Percentiles rank a stretch among this genome's conserved stretches.
These are phyloP conservation scores for Gorsachius magnificus DNA, from an alignment of 2,797 vertebrate genomes.

Conservation along the genomic window DNA sequence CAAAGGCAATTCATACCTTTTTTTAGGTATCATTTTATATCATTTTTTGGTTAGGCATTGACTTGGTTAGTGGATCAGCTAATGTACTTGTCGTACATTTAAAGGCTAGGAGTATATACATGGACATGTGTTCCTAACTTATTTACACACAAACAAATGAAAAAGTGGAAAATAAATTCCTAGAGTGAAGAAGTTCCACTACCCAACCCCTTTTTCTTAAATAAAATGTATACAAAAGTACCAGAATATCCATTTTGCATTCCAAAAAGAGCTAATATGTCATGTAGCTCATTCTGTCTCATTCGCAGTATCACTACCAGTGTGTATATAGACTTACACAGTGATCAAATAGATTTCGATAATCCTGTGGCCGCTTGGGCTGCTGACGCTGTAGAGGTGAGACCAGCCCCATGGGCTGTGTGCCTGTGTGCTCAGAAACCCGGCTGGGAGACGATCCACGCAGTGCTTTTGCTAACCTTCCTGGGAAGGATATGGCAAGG, in stretches of 20 bases:
- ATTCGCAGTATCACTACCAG: not conserved
- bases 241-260: not conserved
- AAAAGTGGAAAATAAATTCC: not conserved
- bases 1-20: not conserved
- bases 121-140: fast-evolving
- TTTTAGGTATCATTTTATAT: not conserved
- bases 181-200: not conserved
- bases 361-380: not conserved
- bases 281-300: not conserved
- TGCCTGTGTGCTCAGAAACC: not conserved
- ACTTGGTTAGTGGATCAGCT: not conserved
- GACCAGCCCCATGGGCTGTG: not conserved
- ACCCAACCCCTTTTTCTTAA: not conserved
- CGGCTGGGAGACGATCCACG: fast-evolving
- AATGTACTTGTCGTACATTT: fast-evolving
- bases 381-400: not conserved
- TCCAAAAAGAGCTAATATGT: not conserved
- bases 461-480: not conserved
- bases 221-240: not conserved
- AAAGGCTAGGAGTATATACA: not conserved
- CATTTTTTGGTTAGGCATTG: not conserved
- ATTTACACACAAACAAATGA: not conserved
- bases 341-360: not conserved
- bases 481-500: not conserved
- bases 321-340: not conserved